Evolutionary conservation across 2,797 vertebrate genomes (phyloP).

Genomic region (Darevskia mixta): DNA sequence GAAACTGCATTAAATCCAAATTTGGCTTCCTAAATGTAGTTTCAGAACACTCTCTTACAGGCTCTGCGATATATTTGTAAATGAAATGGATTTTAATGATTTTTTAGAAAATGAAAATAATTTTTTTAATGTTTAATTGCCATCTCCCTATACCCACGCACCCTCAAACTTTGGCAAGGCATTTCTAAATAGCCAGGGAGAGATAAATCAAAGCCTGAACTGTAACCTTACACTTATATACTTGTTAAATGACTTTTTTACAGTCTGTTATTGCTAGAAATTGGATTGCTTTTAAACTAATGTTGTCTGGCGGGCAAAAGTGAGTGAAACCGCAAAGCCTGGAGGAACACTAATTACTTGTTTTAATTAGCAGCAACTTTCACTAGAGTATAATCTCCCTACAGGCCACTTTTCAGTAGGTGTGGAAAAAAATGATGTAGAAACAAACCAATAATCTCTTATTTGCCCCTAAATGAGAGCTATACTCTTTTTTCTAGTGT

Average conservation of each 20-base stretch:
- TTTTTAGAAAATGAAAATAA: conserved; percentile 18
- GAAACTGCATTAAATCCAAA: conserved; percentile 70
- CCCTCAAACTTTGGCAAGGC: conserved; percentile 60
- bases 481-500: conserved; percentile 79
- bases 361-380: conserved; percentile 97
- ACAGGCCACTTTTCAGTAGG: conserved; percentile 85
- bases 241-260: conserved; percentile 85
- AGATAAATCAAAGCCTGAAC: conserved; percentile 81
- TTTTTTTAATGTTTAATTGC: conserved; percentile 31
- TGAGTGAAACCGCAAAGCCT: conserved; percentile 87
- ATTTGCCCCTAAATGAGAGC: conserved; percentile 87
- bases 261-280: conserved; percentile 84
- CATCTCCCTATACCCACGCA: not conserved
- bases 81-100: conserved; percentile 47
- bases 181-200: conserved; percentile 73
- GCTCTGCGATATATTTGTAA: conserved; percentile 41
- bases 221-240: conserved; percentile 82
- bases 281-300: conserved; percentile 88
- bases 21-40: conserved; percentile 64
- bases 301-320: conserved; percentile 85
- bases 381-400: conserved; percentile 92
- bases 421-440: conserved; percentile 82
- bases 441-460: conserved; percentile 93
- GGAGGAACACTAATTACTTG: conserved; percentile 96
- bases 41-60: conserved; percentile 61